Conservation (phyloP, 2,797 vertebrate species). For the Sebastes steindachneri region DNA sequence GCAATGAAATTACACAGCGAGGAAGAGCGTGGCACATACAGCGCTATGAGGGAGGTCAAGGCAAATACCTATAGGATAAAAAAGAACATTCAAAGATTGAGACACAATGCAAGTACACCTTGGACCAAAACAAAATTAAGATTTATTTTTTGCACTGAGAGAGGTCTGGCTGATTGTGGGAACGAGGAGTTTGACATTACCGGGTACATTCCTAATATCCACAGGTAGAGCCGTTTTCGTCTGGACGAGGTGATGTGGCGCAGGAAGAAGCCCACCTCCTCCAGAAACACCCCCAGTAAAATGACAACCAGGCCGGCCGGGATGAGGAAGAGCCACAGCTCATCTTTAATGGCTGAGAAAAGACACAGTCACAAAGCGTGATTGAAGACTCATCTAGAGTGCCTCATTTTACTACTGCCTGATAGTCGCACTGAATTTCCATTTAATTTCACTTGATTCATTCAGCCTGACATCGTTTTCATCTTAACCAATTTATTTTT, state of each 20-base stretch:
- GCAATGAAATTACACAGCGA: slow-evolving; percentile 86
- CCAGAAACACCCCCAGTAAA: slow-evolving; percentile 82
- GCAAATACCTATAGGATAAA: slow-evolving; percentile 77
- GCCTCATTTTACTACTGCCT: background rate
- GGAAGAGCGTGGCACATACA: slow-evolving; percentile 86
- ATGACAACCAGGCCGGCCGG: slow-evolving; percentile 77
- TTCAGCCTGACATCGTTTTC: no score
- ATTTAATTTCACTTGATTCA: no score
- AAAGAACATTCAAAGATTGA: background rate
- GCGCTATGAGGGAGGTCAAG: slow-evolving; percentile 80
- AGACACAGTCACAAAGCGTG: background rate
- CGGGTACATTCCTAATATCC: slow-evolving; percentile 88
- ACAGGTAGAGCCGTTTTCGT: slow-evolving; percentile 78
- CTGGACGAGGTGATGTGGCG: slow-evolving; percentile 67
- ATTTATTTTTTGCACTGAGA: background rate
- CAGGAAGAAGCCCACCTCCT: slow-evolving; percentile 85
- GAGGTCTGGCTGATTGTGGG: fast-evolving
- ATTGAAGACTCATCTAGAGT: background rate
- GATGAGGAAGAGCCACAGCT: slow-evolving; percentile 87
- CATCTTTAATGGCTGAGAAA: slow-evolving; percentile 77
- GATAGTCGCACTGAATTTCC: no score
- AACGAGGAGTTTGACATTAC: slow-evolving; percentile 63
- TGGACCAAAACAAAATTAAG: background rate
- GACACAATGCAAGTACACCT: background rate
- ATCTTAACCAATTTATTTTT: no score